phyloP scores from a whole-genome alignment of 2,888 invertebrate genomes.

The Flexamia atlantica region DNA sequence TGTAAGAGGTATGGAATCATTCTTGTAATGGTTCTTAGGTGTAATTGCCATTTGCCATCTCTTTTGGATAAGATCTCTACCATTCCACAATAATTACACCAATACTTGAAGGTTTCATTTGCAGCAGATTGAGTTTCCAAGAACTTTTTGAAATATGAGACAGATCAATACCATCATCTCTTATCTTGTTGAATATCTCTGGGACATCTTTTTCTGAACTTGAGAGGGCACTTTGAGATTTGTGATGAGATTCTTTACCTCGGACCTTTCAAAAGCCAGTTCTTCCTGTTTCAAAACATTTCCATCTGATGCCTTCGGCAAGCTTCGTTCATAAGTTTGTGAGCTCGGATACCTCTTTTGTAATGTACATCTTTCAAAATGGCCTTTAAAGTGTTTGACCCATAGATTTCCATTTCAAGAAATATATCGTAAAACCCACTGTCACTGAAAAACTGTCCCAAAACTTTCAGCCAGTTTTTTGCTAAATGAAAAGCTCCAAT shows the following conservation, averaged over 20 bases:
- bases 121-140: not conserved
- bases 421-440: constrained; percentile 42
- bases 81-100: constrained; percentile 24
- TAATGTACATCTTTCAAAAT: constrained; percentile 8
- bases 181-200: not conserved
- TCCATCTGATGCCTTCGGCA: constrained; percentile 1
- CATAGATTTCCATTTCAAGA: constrained; percentile 37
- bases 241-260: too few species aligned
- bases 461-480: constrained; percentile 30
- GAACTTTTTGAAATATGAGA: not conserved
- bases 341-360: constrained; percentile 4
- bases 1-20: constrained; percentile 35
- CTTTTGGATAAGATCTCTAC: constrained; percentile 26
- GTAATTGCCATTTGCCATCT: constrained; percentile 33
- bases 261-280: too few species aligned
- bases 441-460: constrained; percentile 7
- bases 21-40: not conserved
- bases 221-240: not conserved
- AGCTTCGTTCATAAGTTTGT: constrained; percentile 43
- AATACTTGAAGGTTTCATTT: constrained; percentile 40
- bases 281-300: not conserved
- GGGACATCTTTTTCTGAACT: not conserved
- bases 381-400: not conserved
- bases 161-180: not conserved
- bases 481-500: constrained; percentile 46